Base-by-base conservation (phyloP, 2,113 vertebrate genomes). In the Pomatostomus ruficeps region DNA sequence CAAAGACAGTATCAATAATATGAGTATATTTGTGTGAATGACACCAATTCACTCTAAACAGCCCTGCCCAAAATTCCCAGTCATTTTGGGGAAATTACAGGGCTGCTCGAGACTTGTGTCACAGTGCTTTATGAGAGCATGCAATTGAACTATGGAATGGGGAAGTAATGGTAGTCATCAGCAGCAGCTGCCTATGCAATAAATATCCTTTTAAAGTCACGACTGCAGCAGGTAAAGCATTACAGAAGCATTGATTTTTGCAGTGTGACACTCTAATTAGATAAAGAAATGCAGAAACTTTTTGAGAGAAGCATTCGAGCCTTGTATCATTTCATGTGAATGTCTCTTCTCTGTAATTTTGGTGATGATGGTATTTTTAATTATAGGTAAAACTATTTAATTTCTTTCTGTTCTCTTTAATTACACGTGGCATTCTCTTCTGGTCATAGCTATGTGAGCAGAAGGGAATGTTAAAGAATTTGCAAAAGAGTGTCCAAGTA, bases 21-120 rank as follows among this genome's bases (percentile, higher is more conserved):
- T 16, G n/a, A 68, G 14, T 59, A 12, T 42, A 54, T 88, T 73
- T 88, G 23, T 79, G n/a, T 19, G 46, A 96, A 68, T 65, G 21
- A 81, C 55, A 83, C 12, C 67, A 85, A 79, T 96, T 91, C 29
- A 26, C 5, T 80, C 36, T 58, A 65, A 86, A 74, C 36, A 68
- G 28, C 28, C 72, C 46, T 91, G 40, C 28, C 31, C 55, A 25
- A 65, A 89, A 80, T 70, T 88, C 31, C 36, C 14, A 10, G 59
- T 93, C 73, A 95, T 93, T 91, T 14, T 59, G 38, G 71, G 59
- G n/a, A 91, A 95, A 95, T 90, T 91, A n/a, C 55, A 84, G 68
- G 57, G 51, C 51, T 90, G 40, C 48, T 93, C 1, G 4, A 77
- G 61, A 54, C 23, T 63, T 45, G 4, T 62, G 26, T 79, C 54